A percentile compares a stretch with the other conserved stretches of the same genome.
phyloP scores from a whole-genome alignment of 2,888 invertebrate species.

The Schizaphis graminum region DNA sequence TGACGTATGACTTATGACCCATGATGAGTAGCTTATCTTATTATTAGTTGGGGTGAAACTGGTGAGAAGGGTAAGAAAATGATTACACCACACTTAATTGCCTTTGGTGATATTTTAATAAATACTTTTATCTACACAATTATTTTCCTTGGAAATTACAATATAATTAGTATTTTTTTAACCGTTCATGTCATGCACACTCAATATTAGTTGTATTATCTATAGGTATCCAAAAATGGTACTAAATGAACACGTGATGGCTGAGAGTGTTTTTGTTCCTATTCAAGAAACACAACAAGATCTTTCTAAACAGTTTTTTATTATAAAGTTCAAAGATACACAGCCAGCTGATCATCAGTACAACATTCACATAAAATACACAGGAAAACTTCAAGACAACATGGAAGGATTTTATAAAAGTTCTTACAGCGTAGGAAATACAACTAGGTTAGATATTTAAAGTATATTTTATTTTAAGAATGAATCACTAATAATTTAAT shows the following conservation, averaged over 20 bases:
- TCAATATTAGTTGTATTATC: neutral
- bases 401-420: slow-evolving; percentile 82
- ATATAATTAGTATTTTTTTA: neutral
- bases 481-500: neutral
- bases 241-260: slow-evolving; percentile 63
- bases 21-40: neutral
- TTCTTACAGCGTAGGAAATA: slow-evolving; percentile 75
- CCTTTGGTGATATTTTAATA: neutral
- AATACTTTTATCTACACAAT: neutral
- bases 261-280: slow-evolving; percentile 73
- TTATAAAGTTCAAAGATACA: slow-evolving; percentile 73
- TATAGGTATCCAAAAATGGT: slow-evolving; percentile 64
- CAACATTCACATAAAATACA: slow-evolving; percentile 76
- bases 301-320: slow-evolving; percentile 76
- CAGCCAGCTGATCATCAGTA: slow-evolving; percentile 73
- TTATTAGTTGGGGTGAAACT: neutral
- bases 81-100: neutral
- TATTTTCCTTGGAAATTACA: neutral
- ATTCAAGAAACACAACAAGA: slow-evolving; percentile 74
- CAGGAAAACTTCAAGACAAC: slow-evolving; percentile 76
- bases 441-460: slow-evolving; percentile 71
- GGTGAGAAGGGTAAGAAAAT: neutral
- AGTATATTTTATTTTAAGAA: neutral
- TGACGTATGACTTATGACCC: too few species aligned
- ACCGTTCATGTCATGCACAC: neutral